These are phyloP conservation scores for Manacus vitellinus DNA, from an alignment of 2,113 vertebrate genomes.

Conservation along the genomic window DNA sequence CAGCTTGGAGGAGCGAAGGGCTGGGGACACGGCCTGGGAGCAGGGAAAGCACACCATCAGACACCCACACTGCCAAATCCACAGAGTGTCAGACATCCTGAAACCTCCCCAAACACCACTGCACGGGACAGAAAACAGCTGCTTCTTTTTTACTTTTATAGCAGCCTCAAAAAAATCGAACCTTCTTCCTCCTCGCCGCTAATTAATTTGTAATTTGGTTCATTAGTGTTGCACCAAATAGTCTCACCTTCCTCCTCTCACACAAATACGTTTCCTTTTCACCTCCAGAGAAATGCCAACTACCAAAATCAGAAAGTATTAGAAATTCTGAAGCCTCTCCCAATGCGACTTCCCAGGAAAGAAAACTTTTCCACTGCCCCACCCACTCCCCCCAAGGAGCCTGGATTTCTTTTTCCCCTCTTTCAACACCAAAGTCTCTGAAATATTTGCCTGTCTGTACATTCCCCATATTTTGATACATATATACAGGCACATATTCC, in stretches of 20 bases:
- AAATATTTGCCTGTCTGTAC: not conserved
- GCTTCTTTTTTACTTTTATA: no score
- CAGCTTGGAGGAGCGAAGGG: constrained; percentile 84
- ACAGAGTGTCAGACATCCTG: not conserved
- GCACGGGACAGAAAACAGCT: no score
- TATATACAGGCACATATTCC: not conserved
- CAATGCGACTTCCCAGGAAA: not conserved
- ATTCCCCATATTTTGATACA: not conserved
- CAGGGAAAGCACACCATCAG: not conserved
- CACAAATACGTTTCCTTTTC: no score
- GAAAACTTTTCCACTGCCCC: not conserved
- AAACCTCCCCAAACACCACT: not conserved
- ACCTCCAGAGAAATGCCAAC: no score
- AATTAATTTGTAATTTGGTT: no score
- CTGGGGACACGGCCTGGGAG: constrained; percentile 83
- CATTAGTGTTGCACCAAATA: no score
- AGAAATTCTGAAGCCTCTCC: not conserved
- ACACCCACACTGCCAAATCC: not conserved
- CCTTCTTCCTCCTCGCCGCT: no score
- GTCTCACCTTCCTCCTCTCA: no score
- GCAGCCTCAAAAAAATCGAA: no score
- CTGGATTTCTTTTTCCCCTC: not conserved
- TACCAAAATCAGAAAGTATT: not conserved
- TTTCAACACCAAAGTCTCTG: not conserved
- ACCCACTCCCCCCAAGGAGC: accelerated